Conservation (phyloP, 92 coral and sea anemone genomes). For the Parazoanthus darwini region DNA sequence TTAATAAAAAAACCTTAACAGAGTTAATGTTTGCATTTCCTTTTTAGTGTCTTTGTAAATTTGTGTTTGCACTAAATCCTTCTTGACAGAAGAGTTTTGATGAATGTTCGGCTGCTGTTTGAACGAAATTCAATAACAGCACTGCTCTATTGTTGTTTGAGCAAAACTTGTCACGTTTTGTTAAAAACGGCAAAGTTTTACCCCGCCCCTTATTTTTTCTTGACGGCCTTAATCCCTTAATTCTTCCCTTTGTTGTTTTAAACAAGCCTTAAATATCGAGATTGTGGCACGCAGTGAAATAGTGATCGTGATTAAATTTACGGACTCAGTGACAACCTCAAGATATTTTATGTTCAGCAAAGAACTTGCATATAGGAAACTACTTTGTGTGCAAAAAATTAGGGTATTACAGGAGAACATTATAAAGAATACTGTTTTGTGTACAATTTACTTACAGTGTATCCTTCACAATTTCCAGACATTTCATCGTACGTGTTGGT, state of each 20-base stretch:
- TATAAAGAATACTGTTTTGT: no score
- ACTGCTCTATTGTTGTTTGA: constrained; percentile 6
- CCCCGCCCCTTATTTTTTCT: neutral
- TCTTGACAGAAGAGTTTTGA: constrained; percentile 15
- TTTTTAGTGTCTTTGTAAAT: neutral
- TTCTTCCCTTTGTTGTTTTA: neutral
- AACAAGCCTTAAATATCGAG: neutral
- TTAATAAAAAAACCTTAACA: constrained; percentile 15
- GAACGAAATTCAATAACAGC: constrained; percentile 13
- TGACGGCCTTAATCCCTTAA: neutral
- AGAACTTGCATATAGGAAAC: no score
- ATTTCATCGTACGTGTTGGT: no score
- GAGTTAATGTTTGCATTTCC: constrained; percentile 15
- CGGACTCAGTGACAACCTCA: neutral
- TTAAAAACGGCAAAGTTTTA: neutral
- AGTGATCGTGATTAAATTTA: neutral
- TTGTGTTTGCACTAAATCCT: constrained; percentile 6
- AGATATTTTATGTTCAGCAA: neutral
- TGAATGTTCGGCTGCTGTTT: neutral
- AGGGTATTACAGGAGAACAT: no score
- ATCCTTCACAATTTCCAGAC: no score
- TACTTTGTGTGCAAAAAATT: no score
- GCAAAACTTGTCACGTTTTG: constrained; percentile 3
- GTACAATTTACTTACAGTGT: no score
- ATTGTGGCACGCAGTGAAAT: neutral